Percentiles rank a stretch among this genome's conserved stretches.
Conservation (phyloP, 1,140 invertebrate species). For the Drosophila saltans region DNA sequence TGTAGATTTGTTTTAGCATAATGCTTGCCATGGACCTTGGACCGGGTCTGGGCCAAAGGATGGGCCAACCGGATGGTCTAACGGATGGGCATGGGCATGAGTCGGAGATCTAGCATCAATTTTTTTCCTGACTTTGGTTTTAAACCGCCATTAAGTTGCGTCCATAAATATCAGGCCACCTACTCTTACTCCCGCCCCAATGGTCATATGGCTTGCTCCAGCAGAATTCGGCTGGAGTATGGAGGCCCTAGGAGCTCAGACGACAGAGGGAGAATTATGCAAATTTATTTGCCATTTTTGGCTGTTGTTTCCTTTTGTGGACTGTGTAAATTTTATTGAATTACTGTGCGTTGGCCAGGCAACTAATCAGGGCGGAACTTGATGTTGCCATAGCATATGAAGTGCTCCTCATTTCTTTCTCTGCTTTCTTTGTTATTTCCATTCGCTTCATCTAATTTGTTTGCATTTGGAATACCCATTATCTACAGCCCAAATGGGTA, state of each 20-base stretch:
- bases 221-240: neutral
- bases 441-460: conserved; percentile 46
- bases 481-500: neutral
- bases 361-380: conserved; percentile 17
- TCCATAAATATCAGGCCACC: conserved; percentile 72
- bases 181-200: neutral
- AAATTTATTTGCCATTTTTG: conserved; percentile 68
- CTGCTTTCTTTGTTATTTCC: conserved; percentile 6
- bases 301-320: conserved; percentile 29
- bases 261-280: conserved; percentile 58
- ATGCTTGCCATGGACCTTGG: conserved; percentile 38
- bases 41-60: neutral
- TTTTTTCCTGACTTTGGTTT: conserved; percentile 59
- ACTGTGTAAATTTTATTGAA: conserved; percentile 50
- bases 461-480: conserved; percentile 29
- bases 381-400: conserved; percentile 46
- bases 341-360: conserved; percentile 47
- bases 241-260: neutral
- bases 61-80: no score
- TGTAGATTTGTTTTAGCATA: conserved; percentile 81
- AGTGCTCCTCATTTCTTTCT: conserved; percentile 23
- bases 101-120: conserved; percentile 42
- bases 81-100: conserved; percentile 13
- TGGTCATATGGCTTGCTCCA: conserved; percentile 14
- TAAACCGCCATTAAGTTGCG: conserved; percentile 76